Evolutionary conservation across 2,113 vertebrate species (phyloP), one percentile per base, ranked within the genome.

Genomic region (Notiomystis cincta): DNA sequence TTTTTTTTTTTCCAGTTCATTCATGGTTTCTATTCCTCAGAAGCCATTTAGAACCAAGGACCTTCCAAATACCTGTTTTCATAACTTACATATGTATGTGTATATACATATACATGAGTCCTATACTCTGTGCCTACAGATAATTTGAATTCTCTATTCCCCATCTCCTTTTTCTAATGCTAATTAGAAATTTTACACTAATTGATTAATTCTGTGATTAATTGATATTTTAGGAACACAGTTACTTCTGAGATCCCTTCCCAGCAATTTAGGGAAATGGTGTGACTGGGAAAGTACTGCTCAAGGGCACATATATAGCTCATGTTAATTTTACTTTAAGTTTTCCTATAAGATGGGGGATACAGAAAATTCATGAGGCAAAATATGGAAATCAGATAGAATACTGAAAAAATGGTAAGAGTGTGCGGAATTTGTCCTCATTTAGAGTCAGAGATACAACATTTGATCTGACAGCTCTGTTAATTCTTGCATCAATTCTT

Each of bases 361-460:
- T n/a, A 40, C 19, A 64, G 9, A 17, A 4, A 48, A 65, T 47
- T 69, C 1, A 4, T 28, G 18, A 54, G 47, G 12, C 2, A 72
- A 94, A 72, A 56, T 15, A 31, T 27, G 6, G 12, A 77, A 67
- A 69, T 61, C 30, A 56, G n/a, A 38, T 23, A 15, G 10, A 76
- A 77, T 72, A 35, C 14, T 44, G n/a, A 67, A 67, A 83, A 67
- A 57, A 72, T 27, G 35, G 9, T 7, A 67, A 33, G 17, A 85
- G 50, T 0, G 0, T 4, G 4, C 2, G 3, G 17, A 53, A 53
- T 73, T 57, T 66, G 2, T 51, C 15, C 5, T 70, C 11, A 38
- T 84, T 45, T 25, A 45, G 22, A 66, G 7, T 9, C 51, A 40
- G 15, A 71, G 6, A 60, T 12, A 25, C 7, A 82, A 56, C 3